These are phyloP conservation scores for Stenopsyche tienmushanensis DNA, from an alignment of 1,140 invertebrate genomes.

Conservation along the genomic window DNA sequence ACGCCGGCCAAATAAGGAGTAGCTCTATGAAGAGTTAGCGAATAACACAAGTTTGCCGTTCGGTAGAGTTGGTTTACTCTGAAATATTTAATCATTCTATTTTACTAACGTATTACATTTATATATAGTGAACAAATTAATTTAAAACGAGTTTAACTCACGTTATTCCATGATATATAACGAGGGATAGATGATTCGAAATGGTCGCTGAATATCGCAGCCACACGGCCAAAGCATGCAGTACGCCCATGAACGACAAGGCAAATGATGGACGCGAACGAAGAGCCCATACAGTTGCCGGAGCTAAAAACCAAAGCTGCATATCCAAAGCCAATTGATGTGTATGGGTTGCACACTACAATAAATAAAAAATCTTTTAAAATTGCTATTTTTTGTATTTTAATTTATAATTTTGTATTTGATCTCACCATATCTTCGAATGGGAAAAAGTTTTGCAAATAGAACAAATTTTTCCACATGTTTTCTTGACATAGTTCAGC, in stretches of 20 bases:
- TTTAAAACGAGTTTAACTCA: conserved; percentile 45
- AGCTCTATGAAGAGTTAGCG: conserved; percentile 61
- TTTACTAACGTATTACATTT: not conserved
- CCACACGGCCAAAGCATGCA: conserved; percentile 61
- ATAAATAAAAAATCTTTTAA: conserved; percentile 25
- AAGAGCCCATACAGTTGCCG: conserved; percentile 69
- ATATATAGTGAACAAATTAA: conserved; percentile 13
- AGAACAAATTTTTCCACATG: conserved; percentile 70
- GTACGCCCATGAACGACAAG: conserved; percentile 55
- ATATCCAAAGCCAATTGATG: conserved; percentile 79
- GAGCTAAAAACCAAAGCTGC: conserved; percentile 74
- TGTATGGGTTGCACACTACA: conserved; percentile 68
- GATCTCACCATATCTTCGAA: conserved; percentile 68
- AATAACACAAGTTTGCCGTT: conserved; percentile 65
- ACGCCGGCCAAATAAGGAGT: conserved; percentile 67
- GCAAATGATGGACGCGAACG: conserved; percentile 58
- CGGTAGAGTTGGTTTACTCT: conserved; percentile 67
- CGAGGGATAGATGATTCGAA: conserved; percentile 61
- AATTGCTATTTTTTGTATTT: not conserved
- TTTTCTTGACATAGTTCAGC: conserved; percentile 65
- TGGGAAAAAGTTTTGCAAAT: conserved; percentile 70
- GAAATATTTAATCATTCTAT: conserved; percentile 25
- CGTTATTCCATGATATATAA: conserved; percentile 69
- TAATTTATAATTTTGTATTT: not conserved
- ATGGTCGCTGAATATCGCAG: conserved; percentile 60